Evolutionary conservation across 2,888 invertebrate genomes (phyloP).

Genomic region (Leucophora obtusa): DNA sequence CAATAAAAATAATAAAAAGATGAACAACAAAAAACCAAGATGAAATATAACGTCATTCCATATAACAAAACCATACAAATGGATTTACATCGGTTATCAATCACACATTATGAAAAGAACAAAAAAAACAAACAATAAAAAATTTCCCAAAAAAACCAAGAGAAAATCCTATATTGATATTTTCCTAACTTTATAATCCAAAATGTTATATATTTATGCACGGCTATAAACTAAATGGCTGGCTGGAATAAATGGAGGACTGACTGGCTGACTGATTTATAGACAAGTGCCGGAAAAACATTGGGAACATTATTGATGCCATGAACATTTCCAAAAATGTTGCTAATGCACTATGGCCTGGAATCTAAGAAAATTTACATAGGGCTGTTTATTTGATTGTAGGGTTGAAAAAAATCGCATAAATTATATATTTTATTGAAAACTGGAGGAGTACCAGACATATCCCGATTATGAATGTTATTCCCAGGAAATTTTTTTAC

Average conservation of each 20-base stretch:
- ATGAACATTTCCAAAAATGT: no score
- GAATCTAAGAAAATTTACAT: no score
- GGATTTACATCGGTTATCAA: constrained; percentile 28
- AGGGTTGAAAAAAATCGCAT: no score
- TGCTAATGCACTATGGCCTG: no score
- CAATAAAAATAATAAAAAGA: constrained; percentile 27
- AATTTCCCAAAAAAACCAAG: neutral
- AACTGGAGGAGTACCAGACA: no score
- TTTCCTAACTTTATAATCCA: constrained; percentile 40
- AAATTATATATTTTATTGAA: neutral
- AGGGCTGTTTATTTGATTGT: no score
- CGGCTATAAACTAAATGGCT: neutral
- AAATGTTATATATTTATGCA: constrained; percentile 1
- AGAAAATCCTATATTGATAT: constrained; percentile 34
- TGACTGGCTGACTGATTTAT: constrained; percentile 3
- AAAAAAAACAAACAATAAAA: neutral
- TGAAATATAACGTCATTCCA: constrained; percentile 12
- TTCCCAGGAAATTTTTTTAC: no score
- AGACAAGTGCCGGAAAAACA: constrained; percentile 23
- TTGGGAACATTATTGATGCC: constrained; percentile 1
- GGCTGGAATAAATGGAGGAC: neutral
- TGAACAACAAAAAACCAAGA: neutral
- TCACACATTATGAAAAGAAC: constrained; percentile 27
- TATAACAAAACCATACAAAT: constrained; percentile 23
- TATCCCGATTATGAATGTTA: no score